These are phyloP conservation scores for Lordiphosa andalusiaca DNA, from an alignment of 2,888 invertebrate species.

Conservation along the genomic window DNA sequence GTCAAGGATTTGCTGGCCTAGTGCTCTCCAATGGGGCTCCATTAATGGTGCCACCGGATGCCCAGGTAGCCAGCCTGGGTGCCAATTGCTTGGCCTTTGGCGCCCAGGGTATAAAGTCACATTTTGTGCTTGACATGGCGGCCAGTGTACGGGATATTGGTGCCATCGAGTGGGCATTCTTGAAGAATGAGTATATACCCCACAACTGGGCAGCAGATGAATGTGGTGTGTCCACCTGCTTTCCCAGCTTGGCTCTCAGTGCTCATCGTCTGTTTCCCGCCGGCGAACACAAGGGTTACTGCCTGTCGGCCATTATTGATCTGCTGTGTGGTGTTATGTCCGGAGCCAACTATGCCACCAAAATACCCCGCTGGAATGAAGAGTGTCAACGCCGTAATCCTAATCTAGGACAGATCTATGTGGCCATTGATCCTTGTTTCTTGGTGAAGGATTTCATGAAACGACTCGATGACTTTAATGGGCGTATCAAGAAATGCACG, in stretches of 20 bases:
- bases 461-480: conserved; percentile 44
- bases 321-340: conserved; percentile 49
- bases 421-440: conserved; percentile 48
- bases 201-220: conserved; percentile 41
- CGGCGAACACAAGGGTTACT: conserved; percentile 42
- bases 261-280: conserved; percentile 39
- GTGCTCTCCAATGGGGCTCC: conserved; percentile 46
- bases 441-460: conserved; percentile 42
- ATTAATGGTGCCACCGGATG: conserved; percentile 33
- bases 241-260: conserved; percentile 33
- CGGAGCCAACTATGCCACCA: conserved; percentile 44
- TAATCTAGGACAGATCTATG: conserved; percentile 41
- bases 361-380: conserved; percentile 24
- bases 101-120: conserved; percentile 27
- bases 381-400: conserved; percentile 1
- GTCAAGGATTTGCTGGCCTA: conserved; percentile 35
- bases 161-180: conserved; percentile 40
- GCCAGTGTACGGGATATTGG: conserved; percentile 39
- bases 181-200: conserved; percentile 38
- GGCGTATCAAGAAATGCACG: conserved; percentile 19
- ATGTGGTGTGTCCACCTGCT: conserved; percentile 37
- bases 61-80: conserved; percentile 28
- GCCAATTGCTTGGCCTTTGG: conserved; percentile 52
- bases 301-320: conserved; percentile 47
- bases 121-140: conserved; percentile 51